Evolutionary conservation across 2,888 invertebrate species (phyloP).

Genomic region (Eledone cirrhosa): DNA sequence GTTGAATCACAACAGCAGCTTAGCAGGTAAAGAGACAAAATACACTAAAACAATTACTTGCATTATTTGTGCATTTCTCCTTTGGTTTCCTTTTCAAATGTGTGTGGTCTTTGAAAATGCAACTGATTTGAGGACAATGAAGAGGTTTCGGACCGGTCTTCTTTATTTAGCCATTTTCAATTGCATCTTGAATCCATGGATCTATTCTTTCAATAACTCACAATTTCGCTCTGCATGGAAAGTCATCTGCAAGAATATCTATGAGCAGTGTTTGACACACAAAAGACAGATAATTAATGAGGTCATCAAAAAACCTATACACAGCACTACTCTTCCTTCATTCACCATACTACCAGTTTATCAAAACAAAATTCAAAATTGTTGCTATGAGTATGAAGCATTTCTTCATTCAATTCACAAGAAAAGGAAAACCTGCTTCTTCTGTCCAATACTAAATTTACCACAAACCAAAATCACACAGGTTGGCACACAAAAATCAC

Average conservation of each 20-base stretch:
- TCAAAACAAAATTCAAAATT: neutral
- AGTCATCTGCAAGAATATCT: constrained; percentile 35
- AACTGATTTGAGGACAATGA: constrained; percentile 66
- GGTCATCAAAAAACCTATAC: neutral
- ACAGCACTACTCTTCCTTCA: neutral
- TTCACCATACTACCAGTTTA: neutral
- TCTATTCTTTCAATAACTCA: constrained; percentile 74
- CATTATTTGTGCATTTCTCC: constrained; percentile 74
- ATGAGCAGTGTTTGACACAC: constrained; percentile 26
- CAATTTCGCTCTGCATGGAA: constrained; percentile 72
- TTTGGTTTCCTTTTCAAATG: constrained; percentile 75
- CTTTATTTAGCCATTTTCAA: constrained; percentile 73
- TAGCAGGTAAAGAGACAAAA: constrained; percentile 66
- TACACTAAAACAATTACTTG: constrained; percentile 74
- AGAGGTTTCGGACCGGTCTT: constrained; percentile 71
- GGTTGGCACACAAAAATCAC: no score
- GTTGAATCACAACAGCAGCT: constrained; percentile 63
- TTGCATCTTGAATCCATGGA: constrained; percentile 75
- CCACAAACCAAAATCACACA: no score
- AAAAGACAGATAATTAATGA: neutral
- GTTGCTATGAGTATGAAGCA: neutral
- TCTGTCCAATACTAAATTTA: no score
- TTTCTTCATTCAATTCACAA: no score
- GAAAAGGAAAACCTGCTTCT: no score
- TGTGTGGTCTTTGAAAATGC: constrained; percentile 53